A percentile compares a stretch with the other conserved stretches of the same genome.
Evolutionary conservation across 2,797 vertebrate species (phyloP).

Genomic region (Enteromius radiatus): DNA sequence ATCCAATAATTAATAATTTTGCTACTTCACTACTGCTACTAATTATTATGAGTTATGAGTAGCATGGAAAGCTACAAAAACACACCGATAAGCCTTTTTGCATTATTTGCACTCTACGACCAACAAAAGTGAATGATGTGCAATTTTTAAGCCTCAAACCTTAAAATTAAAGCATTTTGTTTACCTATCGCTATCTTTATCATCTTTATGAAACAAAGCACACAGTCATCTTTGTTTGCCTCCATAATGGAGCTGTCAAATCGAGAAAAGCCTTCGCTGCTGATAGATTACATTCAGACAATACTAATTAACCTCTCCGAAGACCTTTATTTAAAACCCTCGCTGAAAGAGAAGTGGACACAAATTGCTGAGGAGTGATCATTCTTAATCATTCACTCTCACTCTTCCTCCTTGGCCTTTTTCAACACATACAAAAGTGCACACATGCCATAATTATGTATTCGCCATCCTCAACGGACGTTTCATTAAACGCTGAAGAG

Average conservation of each 20-base stretch:
- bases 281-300: slow-evolving; percentile 63
- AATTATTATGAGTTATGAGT: neutral
- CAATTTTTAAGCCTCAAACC: neutral
- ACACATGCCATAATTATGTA: slow-evolving; percentile 25
- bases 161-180: slow-evolving; percentile 23
- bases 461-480: neutral
- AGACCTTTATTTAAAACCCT: slow-evolving; percentile 54
- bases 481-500: neutral
- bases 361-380: slow-evolving; percentile 9
- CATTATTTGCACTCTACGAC: neutral
- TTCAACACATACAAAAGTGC: slow-evolving; percentile 25
- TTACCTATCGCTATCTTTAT: slow-evolving; percentile 46
- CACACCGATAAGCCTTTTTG: neutral
- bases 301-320: slow-evolving; percentile 63
- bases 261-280: slow-evolving; percentile 25
- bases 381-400: slow-evolving; percentile 40
- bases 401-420: slow-evolving; percentile 20
- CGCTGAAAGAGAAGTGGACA: slow-evolving; percentile 21
- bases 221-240: slow-evolving; percentile 39
- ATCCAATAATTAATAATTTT: neutral
- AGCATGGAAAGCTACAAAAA: neutral
- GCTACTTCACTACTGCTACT: neutral
- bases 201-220: slow-evolving; percentile 37
- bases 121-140: neutral
- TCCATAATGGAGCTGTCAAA: slow-evolving; percentile 61